Evolutionary conservation across 2,888 invertebrate genomes (phyloP), one percentile per base, ranked within the genome.

Genomic region (Orchesella flavescens): DNA sequence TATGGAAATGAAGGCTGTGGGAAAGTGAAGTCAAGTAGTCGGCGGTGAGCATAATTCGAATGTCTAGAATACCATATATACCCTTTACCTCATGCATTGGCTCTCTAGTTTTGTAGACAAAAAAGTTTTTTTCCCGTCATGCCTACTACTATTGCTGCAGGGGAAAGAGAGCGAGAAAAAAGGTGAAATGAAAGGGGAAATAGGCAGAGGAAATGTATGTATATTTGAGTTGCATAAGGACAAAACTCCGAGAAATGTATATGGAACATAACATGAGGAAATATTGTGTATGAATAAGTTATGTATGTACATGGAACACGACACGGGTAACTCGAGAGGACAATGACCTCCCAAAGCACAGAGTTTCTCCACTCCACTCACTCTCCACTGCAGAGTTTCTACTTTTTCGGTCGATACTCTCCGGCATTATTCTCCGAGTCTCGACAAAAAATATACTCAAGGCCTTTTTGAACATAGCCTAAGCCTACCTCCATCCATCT

Each of bases 321-420:
- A 66, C 81, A 83, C 82, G 82, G 72, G 82, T 71, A 83, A 83
- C 59, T 19, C 44, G 34, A 76, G 82, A 83, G 82, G 76, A 71
- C 82, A 76, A 83, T 76, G 82, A 83, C 82, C 82, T 72, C 76
- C 59, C 55, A 5, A 19, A 72, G 55, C 49, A 34, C 17, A 21
- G 46, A 68, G 46, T 24, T 24, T 17, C 44, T 55, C 57, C 69
- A 68, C 57, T 34, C 59, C 24, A 66, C 78, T 68, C 49, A n/a
- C 66, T 71, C 55, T 71, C 55, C 49, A 34, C 63, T 73, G 71
- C 72, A 66, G 74, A 65, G 75, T 65, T 46, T 76, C n/a, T 43
- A 15, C 43, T 68, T 68, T 69, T 68, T 82, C 81, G 81, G 75
- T 82, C 81, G 81, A 82, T 80, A 79, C 71, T 46, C 53, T 82